Percentiles rank a stretch among this genome's conserved stretches.
These are phyloP conservation scores for Chrysopa pallens DNA, from an alignment of 1,140 invertebrate species.

Conservation along the genomic window DNA sequence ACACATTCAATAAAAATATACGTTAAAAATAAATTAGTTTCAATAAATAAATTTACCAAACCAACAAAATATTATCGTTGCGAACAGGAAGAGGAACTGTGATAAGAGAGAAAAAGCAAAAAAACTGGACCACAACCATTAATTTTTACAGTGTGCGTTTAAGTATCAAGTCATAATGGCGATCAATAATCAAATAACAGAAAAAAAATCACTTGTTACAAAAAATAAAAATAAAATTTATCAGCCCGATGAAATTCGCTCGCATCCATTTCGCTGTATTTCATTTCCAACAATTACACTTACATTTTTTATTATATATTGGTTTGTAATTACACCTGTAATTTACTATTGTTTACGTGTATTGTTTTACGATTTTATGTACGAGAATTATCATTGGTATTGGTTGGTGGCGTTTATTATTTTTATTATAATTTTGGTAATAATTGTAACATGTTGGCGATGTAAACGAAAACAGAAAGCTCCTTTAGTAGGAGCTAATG, in stretches of 20 bases:
- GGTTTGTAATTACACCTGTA: slow-evolving; percentile 15
- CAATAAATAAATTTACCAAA: no score
- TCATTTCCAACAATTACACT: slow-evolving; percentile 10
- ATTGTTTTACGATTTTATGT: no score
- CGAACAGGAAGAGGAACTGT: no score
- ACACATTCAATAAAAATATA: no score
- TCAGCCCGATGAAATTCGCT: slow-evolving; percentile 7
- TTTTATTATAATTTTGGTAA: slow-evolving; percentile 17
- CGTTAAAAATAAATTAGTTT: no score
- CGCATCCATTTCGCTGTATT: slow-evolving; percentile 11
- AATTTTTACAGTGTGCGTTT: not conserved
- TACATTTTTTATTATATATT: slow-evolving; percentile 20
- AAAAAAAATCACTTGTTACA: not conserved
- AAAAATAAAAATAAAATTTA: slow-evolving; percentile 1
- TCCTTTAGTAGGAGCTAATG: not conserved
- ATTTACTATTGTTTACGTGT: no score
- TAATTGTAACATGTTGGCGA: slow-evolving; percentile 15
- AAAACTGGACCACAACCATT: not conserved
- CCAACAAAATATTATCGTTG: no score
- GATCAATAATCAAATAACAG: not conserved
- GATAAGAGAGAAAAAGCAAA: no score
- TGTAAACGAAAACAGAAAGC: not conserved
- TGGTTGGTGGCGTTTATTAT: slow-evolving; percentile 18
- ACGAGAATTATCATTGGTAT: slow-evolving; percentile 6
- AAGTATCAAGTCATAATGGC: not conserved